Percentiles rank a stretch among this genome's conserved stretches.
These are phyloP conservation scores for Onthophagus sagittarius DNA, from an alignment of 2,888 invertebrate species.

Conservation along the genomic window DNA sequence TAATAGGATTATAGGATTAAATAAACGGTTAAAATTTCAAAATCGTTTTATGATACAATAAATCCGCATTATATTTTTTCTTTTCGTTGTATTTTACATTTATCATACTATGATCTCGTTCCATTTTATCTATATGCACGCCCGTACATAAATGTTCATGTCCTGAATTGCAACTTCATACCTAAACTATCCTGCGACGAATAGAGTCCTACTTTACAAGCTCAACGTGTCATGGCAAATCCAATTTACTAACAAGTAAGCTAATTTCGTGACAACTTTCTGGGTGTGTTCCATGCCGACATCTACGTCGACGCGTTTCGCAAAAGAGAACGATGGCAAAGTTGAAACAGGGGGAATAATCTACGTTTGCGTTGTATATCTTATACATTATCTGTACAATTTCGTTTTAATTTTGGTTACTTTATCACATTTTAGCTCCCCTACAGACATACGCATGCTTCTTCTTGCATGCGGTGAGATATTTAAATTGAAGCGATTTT, in stretches of 20 bases:
- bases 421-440: no score
- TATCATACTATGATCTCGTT: neutral
- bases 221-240: constrained; percentile 17
- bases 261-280: constrained; percentile 17
- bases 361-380: neutral
- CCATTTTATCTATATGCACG: neutral
- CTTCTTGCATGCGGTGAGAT: no score
- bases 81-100: neutral
- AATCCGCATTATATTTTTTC: neutral
- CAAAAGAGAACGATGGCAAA: neutral
- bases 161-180: constrained; percentile 10
- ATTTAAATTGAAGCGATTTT: no score
- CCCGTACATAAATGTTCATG: neutral
- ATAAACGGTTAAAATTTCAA: neutral
- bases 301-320: neutral
- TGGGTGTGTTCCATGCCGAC: constrained; percentile 1
- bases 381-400: no score
- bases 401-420: no score
- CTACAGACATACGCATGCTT: no score
- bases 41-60: neutral
- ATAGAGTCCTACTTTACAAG: constrained; percentile 13
- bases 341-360: neutral
- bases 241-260: constrained; percentile 22
- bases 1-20: neutral
- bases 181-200: neutral